Evolutionary conservation across 2,888 invertebrate genomes (phyloP).

Genomic region (Pristionchus maxplancki): DNA sequence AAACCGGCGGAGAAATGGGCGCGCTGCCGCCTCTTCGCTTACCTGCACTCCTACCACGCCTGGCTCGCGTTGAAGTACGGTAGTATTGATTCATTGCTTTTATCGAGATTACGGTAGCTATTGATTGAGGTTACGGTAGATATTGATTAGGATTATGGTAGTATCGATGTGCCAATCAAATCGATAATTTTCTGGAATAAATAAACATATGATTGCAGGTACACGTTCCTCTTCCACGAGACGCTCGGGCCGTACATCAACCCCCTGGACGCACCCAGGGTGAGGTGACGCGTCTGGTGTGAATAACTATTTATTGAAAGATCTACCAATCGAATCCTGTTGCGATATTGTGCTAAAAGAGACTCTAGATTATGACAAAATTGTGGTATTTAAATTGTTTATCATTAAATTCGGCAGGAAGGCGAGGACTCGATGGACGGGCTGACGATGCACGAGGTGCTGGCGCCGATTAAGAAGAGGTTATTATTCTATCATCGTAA

Average conservation of each 20-base stretch:
- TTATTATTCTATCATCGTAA: too few relatives aligned
- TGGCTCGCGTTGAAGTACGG: slow-evolving; percentile 33
- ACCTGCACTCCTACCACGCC: slow-evolving; percentile 39
- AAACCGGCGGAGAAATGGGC: slow-evolving; percentile 15
- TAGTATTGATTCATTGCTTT: not conserved
- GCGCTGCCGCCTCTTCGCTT: slow-evolving; percentile 20
- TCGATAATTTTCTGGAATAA: too few relatives aligned
- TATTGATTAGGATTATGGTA: too few relatives aligned
- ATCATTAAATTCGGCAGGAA: not conserved
- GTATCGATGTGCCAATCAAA: too few relatives aligned
- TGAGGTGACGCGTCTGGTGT: not conserved
- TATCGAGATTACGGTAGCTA: not conserved
- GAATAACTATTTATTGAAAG: too few relatives aligned
- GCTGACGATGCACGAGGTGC: slow-evolving; percentile 13
- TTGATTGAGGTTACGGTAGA: not conserved
- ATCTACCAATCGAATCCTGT: too few relatives aligned
- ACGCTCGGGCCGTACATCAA: not conserved
- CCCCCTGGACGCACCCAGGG: slow-evolving; percentile 6
- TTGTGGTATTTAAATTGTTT: too few relatives aligned
- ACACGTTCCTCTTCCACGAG: slow-evolving; percentile 32
- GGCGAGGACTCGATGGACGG: slow-evolving; percentile 39
- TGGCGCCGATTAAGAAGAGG: too few relatives aligned
- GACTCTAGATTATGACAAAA: too few relatives aligned
- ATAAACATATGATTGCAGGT: too few relatives aligned
- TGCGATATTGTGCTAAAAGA: too few relatives aligned